Conservation (phyloP, 2,888 invertebrate genomes). For the Apoda limacodes region DNA sequence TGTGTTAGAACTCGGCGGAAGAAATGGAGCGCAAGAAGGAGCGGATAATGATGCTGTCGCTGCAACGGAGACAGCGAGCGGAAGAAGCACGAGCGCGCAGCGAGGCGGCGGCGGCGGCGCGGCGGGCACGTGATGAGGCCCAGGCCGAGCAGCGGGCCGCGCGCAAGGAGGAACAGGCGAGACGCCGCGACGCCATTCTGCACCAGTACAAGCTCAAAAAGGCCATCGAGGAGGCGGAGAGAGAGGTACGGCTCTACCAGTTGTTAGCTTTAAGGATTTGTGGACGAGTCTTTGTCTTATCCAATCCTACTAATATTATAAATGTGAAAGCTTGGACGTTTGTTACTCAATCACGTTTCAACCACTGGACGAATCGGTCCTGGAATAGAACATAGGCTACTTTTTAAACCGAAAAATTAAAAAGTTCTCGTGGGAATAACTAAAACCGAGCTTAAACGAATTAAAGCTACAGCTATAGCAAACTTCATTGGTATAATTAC, state of each 20-base stretch:
- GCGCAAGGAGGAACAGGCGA: constrained; percentile 86
- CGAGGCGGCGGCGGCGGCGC: constrained; percentile 82
- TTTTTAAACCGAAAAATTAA: too few relatives aligned
- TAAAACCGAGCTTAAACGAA: too few relatives aligned
- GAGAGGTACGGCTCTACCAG: constrained; percentile 71
- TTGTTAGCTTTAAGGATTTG: too few relatives aligned
- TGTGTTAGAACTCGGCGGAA: constrained; percentile 86
- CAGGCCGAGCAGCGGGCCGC: constrained; percentile 80
- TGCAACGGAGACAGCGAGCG: constrained; percentile 91
- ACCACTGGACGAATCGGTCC: too few relatives aligned
- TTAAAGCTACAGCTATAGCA: too few relatives aligned
- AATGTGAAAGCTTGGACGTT: too few relatives aligned
- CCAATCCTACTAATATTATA: too few relatives aligned
- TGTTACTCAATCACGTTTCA: too few relatives aligned
- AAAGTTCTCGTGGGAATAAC: too few relatives aligned
- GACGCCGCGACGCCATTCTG: constrained; percentile 87
- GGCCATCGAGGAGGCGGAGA: constrained; percentile 90
- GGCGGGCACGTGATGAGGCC: constrained; percentile 80
- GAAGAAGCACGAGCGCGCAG: constrained; percentile 88
- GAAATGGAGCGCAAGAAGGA: constrained; percentile 96
- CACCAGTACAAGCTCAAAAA: constrained; percentile 95
- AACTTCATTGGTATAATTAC: too few relatives aligned
- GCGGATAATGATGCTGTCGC: constrained; percentile 87
- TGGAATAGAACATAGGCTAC: too few relatives aligned
- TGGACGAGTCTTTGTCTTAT: too few relatives aligned